phyloP scores from a whole-genome alignment of 2,888 invertebrate species.

The Nomada goodeniana region DNA sequence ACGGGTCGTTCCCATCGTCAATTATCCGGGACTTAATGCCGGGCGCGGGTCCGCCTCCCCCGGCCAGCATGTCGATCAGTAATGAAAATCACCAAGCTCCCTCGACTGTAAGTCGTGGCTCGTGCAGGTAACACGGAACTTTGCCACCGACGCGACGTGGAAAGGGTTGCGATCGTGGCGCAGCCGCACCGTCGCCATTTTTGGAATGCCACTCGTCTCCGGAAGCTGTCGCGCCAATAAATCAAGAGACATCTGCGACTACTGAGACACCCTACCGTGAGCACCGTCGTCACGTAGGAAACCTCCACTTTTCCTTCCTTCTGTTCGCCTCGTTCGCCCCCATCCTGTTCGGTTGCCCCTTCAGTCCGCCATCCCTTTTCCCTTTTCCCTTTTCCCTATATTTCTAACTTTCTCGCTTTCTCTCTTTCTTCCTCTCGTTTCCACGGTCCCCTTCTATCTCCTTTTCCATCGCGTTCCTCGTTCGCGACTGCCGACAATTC shows the following conservation, averaged over 20 bases:
- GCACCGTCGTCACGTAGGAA: constrained; percentile 70
- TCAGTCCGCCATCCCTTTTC: constrained; percentile 24
- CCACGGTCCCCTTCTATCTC: constrained; percentile 3
- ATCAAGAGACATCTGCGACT: constrained; percentile 82
- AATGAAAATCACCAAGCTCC: constrained; percentile 60
- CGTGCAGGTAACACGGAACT: constrained; percentile 60
- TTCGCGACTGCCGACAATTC: not conserved
- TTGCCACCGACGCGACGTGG: constrained; percentile 35
- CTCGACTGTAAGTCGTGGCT: not conserved
- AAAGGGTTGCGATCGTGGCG: constrained; percentile 19
- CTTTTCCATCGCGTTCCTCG: not conserved
- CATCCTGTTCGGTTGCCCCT: constrained; percentile 31
- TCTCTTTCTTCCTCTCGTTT: not conserved
- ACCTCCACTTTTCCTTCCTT: constrained; percentile 63
- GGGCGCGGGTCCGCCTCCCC: constrained; percentile 40
- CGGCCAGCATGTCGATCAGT: constrained; percentile 51
- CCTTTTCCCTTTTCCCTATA: not conserved
- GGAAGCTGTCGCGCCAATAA: constrained; percentile 81
- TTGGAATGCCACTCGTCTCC: constrained; percentile 77
- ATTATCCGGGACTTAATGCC: constrained; percentile 68
- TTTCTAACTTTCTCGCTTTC: not conserved
- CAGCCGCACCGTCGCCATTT: constrained; percentile 69
- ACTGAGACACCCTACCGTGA: constrained; percentile 72
- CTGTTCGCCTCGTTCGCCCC: constrained; percentile 15
- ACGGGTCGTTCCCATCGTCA: constrained; percentile 60